Conservation (phyloP, 2,113 vertebrate species). For the human region GRCh38 chr1:42243501-42244000, state of each 20-base stretch:
- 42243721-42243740: not conserved
- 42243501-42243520: not conserved
- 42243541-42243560: not conserved
- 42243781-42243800: not conserved
- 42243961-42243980: not conserved
- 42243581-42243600: not conserved
- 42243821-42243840: not conserved
- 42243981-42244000: too few species aligned
- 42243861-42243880: not conserved
- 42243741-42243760: not conserved
- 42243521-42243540: not conserved
- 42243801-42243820: not conserved
- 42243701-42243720: not conserved
- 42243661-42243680: not conserved
- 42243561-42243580: not conserved
- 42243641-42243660: not conserved
- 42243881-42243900: not conserved
- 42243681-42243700: not conserved
- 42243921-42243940: not conserved
- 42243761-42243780: not conserved
- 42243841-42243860: not conserved
- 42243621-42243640: not conserved
- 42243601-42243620: not conserved
- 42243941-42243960: not conserved
- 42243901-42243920: not conserved